A percentile compares a stretch with the other conserved stretches of the same genome.
Conservation (phyloP, 2,888 invertebrate genomes). For the Apodemia duryi region DNA sequence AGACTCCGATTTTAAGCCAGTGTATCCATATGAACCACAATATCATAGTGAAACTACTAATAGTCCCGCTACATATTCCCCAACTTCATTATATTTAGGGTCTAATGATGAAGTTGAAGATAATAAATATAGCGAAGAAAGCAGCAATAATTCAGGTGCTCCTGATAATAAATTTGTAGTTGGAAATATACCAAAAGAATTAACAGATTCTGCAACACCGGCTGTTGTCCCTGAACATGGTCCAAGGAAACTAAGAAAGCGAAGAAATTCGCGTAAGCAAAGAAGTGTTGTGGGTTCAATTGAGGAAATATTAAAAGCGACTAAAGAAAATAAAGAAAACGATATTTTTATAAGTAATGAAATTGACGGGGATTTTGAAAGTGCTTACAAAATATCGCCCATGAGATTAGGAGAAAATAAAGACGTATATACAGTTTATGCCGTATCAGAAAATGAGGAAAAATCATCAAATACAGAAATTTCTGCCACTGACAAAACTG, state of each 20-base stretch:
- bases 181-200: constrained; percentile 82
- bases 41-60: constrained; percentile 63
- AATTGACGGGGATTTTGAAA: constrained; percentile 59
- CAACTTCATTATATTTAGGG: constrained; percentile 71
- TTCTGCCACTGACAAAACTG: constrained; percentile 40
- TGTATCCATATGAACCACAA: constrained; percentile 67
- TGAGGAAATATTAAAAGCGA: constrained; percentile 60
- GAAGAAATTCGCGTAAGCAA: constrained; percentile 39
- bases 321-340: constrained; percentile 53
- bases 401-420: constrained; percentile 37
- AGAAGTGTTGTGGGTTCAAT: constrained; percentile 58
- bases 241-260: constrained; percentile 71
- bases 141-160: constrained; percentile 41
- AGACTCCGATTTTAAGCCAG: constrained; percentile 68
- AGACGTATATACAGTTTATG: constrained; percentile 49
- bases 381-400: constrained; percentile 43
- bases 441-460: constrained; percentile 44
- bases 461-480: constrained; percentile 35
- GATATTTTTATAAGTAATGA: constrained; percentile 70
- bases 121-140: constrained; percentile 50
- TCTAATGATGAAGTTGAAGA: constrained; percentile 62
- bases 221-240: constrained; percentile 83
- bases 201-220: constrained; percentile 73
- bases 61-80: constrained; percentile 58
- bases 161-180: constrained; percentile 81